Evolutionary conservation across 2,888 invertebrate species (phyloP).

Genomic region (Caenorhabditis becei): DNA sequence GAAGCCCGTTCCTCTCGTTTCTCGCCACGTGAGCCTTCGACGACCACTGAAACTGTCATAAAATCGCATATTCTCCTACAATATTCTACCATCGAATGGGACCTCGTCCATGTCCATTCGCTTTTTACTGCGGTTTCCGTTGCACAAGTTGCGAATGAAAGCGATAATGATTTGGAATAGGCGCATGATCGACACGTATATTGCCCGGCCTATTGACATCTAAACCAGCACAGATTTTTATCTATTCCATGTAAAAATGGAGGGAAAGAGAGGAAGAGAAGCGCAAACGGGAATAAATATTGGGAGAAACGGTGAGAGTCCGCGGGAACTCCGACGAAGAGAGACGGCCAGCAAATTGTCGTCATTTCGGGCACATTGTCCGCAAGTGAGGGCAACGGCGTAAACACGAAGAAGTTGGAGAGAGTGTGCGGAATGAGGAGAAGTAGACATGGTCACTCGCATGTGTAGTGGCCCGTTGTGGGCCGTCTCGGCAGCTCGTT

Average conservation of each 20-base stretch:
- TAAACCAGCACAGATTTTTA: constrained; percentile 58
- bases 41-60: constrained; percentile 51
- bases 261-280: constrained; percentile 21
- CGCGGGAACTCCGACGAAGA: constrained; percentile 26
- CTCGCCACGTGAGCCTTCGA: constrained; percentile 25
- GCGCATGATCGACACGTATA: constrained; percentile 60
- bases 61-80: not conserved
- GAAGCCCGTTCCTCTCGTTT: constrained; percentile 57
- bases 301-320: constrained; percentile 45
- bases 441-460: not conserved
- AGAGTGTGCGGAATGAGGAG: not conserved
- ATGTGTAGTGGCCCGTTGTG: not conserved
- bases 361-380: constrained; percentile 41
- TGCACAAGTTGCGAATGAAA: constrained; percentile 55
- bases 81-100: constrained; percentile 54
- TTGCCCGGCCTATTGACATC: constrained; percentile 61
- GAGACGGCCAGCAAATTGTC: constrained; percentile 37
- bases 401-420: constrained; percentile 1
- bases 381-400: constrained; percentile 5
- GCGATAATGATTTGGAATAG: constrained; percentile 51
- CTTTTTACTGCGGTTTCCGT: constrained; percentile 47
- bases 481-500: not conserved
- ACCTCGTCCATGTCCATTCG: constrained; percentile 59
- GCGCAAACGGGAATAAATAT: constrained; percentile 42
- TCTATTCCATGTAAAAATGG: constrained; percentile 34